These are phyloP conservation scores for Venturia canescens DNA, from an alignment of 1,140 invertebrate species.

Conservation along the genomic window DNA sequence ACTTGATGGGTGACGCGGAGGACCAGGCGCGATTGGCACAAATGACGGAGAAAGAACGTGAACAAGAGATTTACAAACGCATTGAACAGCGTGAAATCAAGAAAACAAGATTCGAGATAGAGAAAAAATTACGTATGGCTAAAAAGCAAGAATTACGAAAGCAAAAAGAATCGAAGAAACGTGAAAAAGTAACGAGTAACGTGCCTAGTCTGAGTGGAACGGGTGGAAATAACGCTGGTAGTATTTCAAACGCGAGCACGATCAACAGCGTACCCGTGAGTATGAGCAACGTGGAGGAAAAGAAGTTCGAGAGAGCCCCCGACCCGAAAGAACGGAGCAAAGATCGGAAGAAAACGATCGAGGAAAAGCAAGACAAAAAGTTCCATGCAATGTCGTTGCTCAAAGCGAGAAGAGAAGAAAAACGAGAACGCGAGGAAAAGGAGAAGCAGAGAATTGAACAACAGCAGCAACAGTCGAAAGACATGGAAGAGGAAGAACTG, in stretches of 20 bases:
- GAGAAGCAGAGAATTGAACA: conserved; percentile 79
- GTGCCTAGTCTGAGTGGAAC: background rate
- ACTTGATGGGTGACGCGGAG: conserved; percentile 97
- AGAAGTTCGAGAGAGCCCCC: conserved; percentile 76
- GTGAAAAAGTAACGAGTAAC: conserved; percentile 77
- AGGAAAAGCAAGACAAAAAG: conserved; percentile 91
- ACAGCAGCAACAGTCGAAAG: conserved; percentile 77
- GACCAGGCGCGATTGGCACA: conserved; percentile 92
- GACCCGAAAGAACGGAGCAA: conserved; percentile 89
- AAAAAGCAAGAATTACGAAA: conserved; percentile 89
- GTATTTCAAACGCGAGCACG: background rate
- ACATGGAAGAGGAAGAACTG: conserved; percentile 79
- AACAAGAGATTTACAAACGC: conserved; percentile 97
- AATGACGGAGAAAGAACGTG: conserved; percentile 97
- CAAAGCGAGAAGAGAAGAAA: conserved; percentile 93
- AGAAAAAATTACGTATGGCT: conserved; percentile 93
- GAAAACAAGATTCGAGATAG: conserved; percentile 97
- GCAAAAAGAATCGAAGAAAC: conserved; percentile 79
- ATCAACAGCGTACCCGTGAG: background rate
- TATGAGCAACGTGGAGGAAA: conserved; percentile 68
- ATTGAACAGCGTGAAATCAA: conserved; percentile 95
- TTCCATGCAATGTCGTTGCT: conserved; percentile 94
- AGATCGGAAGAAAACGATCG: conserved; percentile 94
- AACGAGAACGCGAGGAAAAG: conserved; percentile 83
- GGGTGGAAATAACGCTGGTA: background rate